These are phyloP conservation scores for Carlito syrichta DNA, from an alignment of 2,113 vertebrate species.

Conservation along the genomic window DNA sequence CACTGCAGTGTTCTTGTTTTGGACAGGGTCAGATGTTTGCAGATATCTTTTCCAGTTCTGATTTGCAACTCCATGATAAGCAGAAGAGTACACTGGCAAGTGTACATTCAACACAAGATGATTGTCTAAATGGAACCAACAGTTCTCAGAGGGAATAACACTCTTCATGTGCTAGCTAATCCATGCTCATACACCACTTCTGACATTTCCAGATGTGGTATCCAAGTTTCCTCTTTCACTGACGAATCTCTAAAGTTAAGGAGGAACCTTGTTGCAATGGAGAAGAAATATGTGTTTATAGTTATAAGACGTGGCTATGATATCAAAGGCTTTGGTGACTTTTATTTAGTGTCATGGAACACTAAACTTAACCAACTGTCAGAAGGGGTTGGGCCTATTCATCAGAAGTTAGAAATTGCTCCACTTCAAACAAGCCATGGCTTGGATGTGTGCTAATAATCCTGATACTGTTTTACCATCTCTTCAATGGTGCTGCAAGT, in stretches of 20 bases:
- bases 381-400: background rate
- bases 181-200: background rate
- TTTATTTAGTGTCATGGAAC: background rate
- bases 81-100: background rate
- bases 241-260: background rate
- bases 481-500: background rate
- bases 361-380: background rate
- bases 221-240: background rate
- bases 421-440: background rate
- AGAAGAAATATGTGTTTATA: slow-evolving; percentile 35
- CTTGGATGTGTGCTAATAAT: background rate
- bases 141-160: background rate
- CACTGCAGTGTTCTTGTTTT: background rate
- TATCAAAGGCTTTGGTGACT: slow-evolving; percentile 33
- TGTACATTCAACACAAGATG: background rate
- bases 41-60: slow-evolving; percentile 33
- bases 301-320: slow-evolving; percentile 23
- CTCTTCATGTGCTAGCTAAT: background rate
- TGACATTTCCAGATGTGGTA: background rate
- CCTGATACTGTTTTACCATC: background rate
- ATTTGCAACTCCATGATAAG: background rate
- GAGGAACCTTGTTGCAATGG: background rate
- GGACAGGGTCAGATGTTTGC: slow-evolving; percentile 29
- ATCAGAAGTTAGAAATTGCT: background rate
- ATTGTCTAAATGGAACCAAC: slow-evolving; percentile 8